Conservation (phyloP, 1,140 invertebrate genomes). For the Panagrolaimus sp. region DNA sequence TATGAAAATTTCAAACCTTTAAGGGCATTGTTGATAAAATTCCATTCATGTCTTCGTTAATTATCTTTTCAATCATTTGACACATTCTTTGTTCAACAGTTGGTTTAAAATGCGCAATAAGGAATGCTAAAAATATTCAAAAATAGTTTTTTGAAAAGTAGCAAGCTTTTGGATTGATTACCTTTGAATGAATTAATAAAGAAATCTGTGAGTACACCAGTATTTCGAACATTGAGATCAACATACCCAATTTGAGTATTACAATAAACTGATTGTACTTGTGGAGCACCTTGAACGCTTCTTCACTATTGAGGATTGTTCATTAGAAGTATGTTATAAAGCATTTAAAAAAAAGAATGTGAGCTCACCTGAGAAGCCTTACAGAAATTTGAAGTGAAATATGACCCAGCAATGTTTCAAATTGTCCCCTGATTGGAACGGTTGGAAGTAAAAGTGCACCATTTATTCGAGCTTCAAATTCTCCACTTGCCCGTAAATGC, state of each 20-base stretch:
- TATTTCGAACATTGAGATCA: constrained; percentile 58
- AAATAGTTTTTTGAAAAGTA: background rate
- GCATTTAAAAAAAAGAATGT: background rate
- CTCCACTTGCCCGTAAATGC: constrained; percentile 53
- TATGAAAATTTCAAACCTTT: constrained; percentile 38
- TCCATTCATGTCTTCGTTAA: constrained; percentile 57
- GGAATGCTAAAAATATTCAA: constrained; percentile 47
- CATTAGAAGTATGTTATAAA: background rate
- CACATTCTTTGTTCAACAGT: constrained; percentile 59
- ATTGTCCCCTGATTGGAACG: constrained; percentile 56
- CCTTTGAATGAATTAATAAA: constrained; percentile 59
- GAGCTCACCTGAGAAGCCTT: constrained; percentile 48
- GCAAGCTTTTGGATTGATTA: constrained; percentile 23
- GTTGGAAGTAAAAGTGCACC: constrained; percentile 52
- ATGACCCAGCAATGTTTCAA: constrained; percentile 56
- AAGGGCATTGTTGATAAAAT: constrained; percentile 56
- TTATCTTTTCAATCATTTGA: constrained; percentile 58
- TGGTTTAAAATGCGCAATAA: constrained; percentile 56
- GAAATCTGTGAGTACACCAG: constrained; percentile 59
- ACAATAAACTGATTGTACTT: constrained; percentile 52
- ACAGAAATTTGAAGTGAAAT: constrained; percentile 56
- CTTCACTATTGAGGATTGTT: constrained; percentile 49
- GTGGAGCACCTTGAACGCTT: constrained; percentile 51
- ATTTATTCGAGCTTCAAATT: constrained; percentile 55
- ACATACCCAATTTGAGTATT: constrained; percentile 55